Evolutionary conservation across 35 echinoderm and acorn worm genomes (phyloP), one percentile per base, ranked within the genome.

Genomic region (Heliocidaris tuberculata): DNA sequence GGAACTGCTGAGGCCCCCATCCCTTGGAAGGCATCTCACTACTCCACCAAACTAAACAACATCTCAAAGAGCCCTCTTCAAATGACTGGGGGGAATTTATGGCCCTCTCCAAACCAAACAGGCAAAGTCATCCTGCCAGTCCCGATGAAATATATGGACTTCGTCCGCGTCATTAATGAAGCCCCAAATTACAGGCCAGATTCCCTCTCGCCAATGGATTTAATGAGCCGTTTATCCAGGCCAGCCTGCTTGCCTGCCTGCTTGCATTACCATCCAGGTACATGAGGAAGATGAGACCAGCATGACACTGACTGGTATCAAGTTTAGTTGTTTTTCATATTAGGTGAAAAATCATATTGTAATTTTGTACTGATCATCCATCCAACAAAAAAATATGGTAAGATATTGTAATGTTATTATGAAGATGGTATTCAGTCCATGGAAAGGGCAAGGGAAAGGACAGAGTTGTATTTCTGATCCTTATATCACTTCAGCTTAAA

Each of bases 121-220:
- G 91, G 91, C 91, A 50, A 93, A 93, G 91, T 93, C 91, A 93
- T n/a, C 31, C 91, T 93, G 91, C 91, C 50, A 31, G 91, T 91
- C 29, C 13, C 21, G 91, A 93, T 59, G 87, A 93, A 27, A 93
- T 93, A 93, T 93, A 93, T 93, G 50, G 91, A 93, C 91, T 89
- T 89, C 87, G 13, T 89, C 31, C 65, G 31, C 31, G 87, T 50
- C 91, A 93, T 93, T 93, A 59, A 93, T 59, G 91, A 94, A 94
- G 61, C 93, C 48, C 65, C 49, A 86, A 71, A 94, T 94, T 71
- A 71, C 32, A 85, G 78, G 78, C 59, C 93, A 94, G 93, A 35
- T 49, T 47, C 61, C 31, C 78, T 47, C 61, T 50, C n/a, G 50
- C 30, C 29, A 85, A 30, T 31, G n/a, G 13, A 65, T 59, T 85